Evolutionary conservation across 2,888 invertebrate species (phyloP), one percentile per base, ranked within the genome.

Genomic region (Tanytarsus gracilentus): DNA sequence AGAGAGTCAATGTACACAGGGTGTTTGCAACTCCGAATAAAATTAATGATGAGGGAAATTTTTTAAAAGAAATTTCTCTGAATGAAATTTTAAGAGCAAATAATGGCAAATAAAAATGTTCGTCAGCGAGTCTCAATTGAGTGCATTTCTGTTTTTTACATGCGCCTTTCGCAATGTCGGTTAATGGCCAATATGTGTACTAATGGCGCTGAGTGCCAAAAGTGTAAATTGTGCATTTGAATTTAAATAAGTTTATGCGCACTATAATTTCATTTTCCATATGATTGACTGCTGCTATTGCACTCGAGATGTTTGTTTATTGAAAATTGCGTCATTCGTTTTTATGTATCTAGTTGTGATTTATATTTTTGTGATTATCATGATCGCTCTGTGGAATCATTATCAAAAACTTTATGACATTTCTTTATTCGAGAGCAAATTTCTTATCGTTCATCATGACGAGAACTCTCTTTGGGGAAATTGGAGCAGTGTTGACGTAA

Each of bases 171-270:
- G 44, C 27, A 58, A 58, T 48, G 30, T 58, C 58, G 58, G 58
- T 58, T 48, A 58, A 58, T 48, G 48, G 21, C 48, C 18, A 44
- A 30, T 48, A 14, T 48, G 48, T 49, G 26, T 40, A 8, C 25
- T 27, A 16, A 8, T 40, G 25, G 14, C 27, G n/a, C 26, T n/a
- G 49, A 26, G 49, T 56, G 58, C 44, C 48, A 58, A 58, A 58
- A 48, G 23, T 18, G 48, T 40, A 58, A 58, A 58, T 58, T 58
- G 58, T 48, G 18, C 29, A 58, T 58, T 16, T 8, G 11, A 30
- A 8, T 49, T 49, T 49, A 18, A 16, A 23, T 33, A 9, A 16
- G 9, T 52, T 52, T 52, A 44, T 44, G 44, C n/a, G n/a, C 44
- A 44, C 6, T 23, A 44, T 18, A 9, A 44, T 23, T 44, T 8